These are phyloP conservation scores for Esox niger DNA, from an alignment of 2,113 vertebrate species.

Conservation along the genomic window DNA sequence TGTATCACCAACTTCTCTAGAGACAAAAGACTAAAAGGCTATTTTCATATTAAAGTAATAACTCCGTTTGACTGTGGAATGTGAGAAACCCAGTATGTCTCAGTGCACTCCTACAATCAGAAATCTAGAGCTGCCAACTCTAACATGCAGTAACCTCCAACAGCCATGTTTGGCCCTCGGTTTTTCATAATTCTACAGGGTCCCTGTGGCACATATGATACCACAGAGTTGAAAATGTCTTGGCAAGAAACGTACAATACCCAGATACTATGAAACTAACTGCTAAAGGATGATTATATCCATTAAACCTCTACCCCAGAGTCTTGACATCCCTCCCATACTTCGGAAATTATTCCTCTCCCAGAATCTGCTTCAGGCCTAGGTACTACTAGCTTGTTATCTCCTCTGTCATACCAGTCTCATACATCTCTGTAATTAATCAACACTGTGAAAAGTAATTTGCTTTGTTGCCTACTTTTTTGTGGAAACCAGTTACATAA, in stretches of 20 bases:
- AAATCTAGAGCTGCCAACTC: background rate
- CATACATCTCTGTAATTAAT: too few relatives aligned
- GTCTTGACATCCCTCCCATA: background rate
- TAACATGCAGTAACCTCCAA: background rate
- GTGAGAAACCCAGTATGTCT: background rate
- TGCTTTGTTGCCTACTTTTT: too few relatives aligned
- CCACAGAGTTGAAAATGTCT: background rate
- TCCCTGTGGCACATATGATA: background rate
- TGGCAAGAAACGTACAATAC: background rate
- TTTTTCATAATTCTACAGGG: background rate
- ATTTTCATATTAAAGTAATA: slow-evolving; percentile 33
- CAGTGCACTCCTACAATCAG: background rate
- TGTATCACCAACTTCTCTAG: background rate
- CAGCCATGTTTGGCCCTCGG: background rate
- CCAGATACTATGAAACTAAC: background rate
- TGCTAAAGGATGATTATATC: background rate
- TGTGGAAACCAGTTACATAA: too few relatives aligned
- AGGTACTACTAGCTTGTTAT: too few relatives aligned
- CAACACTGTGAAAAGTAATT: too few relatives aligned
- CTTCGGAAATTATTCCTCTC: background rate
- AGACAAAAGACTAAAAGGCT: background rate
- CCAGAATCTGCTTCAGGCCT: too few relatives aligned
- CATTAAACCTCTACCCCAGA: background rate
- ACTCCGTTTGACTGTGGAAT: slow-evolving; percentile 1
- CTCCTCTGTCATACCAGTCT: too few relatives aligned